Conservation (phyloP, 1,140 invertebrate genomes). For the Dendroctonus valens region DNA sequence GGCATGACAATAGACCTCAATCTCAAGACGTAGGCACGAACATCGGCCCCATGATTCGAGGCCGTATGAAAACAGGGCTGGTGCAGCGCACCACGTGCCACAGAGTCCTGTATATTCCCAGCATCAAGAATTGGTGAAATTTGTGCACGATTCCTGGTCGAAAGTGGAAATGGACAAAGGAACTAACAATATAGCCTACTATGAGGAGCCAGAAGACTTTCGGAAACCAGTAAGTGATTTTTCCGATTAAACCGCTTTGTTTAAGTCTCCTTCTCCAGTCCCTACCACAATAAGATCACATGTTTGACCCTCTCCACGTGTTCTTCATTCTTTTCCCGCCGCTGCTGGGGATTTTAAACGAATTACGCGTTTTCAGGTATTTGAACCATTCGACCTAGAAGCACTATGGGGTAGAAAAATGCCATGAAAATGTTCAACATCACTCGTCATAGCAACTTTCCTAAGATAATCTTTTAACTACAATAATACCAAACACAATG, state of each 20-base stretch:
- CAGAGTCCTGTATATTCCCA: slow-evolving; percentile 39
- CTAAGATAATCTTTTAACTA: neutral
- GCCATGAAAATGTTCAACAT: slow-evolving; percentile 51
- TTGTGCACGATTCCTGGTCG: slow-evolving; percentile 48
- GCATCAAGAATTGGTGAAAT: slow-evolving; percentile 49
- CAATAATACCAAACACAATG: neutral
- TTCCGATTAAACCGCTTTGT: neutral
- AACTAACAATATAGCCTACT: slow-evolving; percentile 42
- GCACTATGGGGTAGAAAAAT: slow-evolving; percentile 60
- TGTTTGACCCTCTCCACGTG: too few species aligned
- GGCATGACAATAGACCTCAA: slow-evolving; percentile 21
- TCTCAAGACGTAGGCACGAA: slow-evolving; percentile 6
- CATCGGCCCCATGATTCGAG: slow-evolving; percentile 6
- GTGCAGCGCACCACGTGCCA: slow-evolving; percentile 34
- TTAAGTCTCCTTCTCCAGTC: too few species aligned
- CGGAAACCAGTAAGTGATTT: slow-evolving; percentile 7
- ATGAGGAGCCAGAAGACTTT: slow-evolving; percentile 45
- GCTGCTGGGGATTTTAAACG: neutral
- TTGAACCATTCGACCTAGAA: slow-evolving; percentile 62
- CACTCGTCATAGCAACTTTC: slow-evolving; percentile 37
- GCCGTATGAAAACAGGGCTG: neutral
- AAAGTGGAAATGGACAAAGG: slow-evolving; percentile 47
- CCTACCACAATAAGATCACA: too few species aligned
- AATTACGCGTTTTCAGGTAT: slow-evolving; percentile 48
- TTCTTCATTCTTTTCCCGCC: too few species aligned